These are phyloP conservation scores for Epizoanthus illoricatus DNA, from an alignment of 92 coral and sea anemone genomes.

Conservation along the genomic window DNA sequence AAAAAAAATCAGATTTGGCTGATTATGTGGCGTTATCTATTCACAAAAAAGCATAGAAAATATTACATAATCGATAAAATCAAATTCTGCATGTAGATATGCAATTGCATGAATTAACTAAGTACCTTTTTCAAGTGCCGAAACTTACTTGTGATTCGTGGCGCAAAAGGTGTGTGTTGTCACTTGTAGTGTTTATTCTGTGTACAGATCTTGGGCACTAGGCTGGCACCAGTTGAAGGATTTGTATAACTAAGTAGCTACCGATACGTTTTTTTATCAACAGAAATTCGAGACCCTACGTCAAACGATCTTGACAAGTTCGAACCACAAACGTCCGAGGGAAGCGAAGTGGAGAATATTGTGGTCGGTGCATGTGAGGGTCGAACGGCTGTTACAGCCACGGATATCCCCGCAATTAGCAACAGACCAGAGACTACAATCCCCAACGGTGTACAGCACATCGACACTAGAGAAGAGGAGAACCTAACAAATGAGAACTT, in stretches of 20 bases:
- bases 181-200: too few relatives aligned
- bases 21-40: too few relatives aligned
- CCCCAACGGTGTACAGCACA: neutral
- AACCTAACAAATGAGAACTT: neutral
- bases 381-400: neutral
- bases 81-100: too few relatives aligned
- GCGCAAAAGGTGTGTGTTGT: too few relatives aligned
- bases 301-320: constrained; percentile 35
- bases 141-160: too few relatives aligned
- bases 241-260: neutral
- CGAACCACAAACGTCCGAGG: constrained; percentile 6
- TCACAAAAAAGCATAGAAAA: too few relatives aligned
- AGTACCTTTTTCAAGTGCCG: too few relatives aligned
- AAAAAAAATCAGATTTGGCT: too few relatives aligned
- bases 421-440: neutral
- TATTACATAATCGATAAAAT: too few relatives aligned
- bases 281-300: constrained; percentile 36
- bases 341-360: neutral
- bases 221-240: too few relatives aligned
- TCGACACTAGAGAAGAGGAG: constrained; percentile 1
- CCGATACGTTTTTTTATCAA: neutral
- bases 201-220: too few relatives aligned
- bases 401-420: neutral
- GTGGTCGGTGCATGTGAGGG: neutral
- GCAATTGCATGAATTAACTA: too few relatives aligned